These are phyloP conservation scores for Aphaenogaster rudis DNA, from an alignment of 1,140 invertebrate genomes.

Conservation along the genomic window DNA sequence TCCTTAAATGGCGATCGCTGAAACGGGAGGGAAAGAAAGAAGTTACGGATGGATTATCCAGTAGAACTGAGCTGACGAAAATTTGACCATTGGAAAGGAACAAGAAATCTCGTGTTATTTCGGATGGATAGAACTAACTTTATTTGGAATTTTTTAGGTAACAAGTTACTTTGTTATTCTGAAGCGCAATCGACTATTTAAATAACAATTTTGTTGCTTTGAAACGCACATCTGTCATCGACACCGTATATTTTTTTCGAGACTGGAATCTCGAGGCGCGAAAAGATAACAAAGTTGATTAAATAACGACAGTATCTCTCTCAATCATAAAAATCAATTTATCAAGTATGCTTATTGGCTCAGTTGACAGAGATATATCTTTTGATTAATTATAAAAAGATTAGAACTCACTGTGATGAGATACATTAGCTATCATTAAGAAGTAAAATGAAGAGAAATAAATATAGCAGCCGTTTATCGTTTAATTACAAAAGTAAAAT, in stretches of 20 bases:
- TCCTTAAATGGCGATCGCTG: slow-evolving; percentile 40
- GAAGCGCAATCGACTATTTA: not conserved
- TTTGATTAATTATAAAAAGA: slow-evolving; percentile 19
- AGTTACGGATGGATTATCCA: not conserved
- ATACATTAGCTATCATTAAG: not conserved
- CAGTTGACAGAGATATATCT: not conserved
- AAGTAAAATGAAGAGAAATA: slow-evolving; percentile 29
- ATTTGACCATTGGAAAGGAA: not conserved
- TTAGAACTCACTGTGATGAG: not conserved
- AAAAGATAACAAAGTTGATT: slow-evolving; percentile 30
- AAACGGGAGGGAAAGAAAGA: not conserved
- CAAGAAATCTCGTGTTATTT: slow-evolving; percentile 2
- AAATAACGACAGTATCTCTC: slow-evolving; percentile 4
- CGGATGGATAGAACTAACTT: slow-evolving; percentile 55
- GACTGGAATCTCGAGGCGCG: slow-evolving; percentile 1
- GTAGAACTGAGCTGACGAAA: too few relatives aligned
- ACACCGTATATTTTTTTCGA: slow-evolving; percentile 33
- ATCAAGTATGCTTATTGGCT: slow-evolving; percentile 6
- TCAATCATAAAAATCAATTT: slow-evolving; percentile 48
- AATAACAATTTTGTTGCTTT: slow-evolving; percentile 22
- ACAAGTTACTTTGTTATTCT: slow-evolving; percentile 22
- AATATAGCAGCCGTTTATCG: slow-evolving; percentile 68
- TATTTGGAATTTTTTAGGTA: slow-evolving; percentile 29
- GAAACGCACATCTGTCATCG: slow-evolving; percentile 13
- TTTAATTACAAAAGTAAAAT: slow-evolving; percentile 82